Evolutionary conservation across 2,888 invertebrate species (phyloP).

Genomic region (Mellilla xanthometata): DNA sequence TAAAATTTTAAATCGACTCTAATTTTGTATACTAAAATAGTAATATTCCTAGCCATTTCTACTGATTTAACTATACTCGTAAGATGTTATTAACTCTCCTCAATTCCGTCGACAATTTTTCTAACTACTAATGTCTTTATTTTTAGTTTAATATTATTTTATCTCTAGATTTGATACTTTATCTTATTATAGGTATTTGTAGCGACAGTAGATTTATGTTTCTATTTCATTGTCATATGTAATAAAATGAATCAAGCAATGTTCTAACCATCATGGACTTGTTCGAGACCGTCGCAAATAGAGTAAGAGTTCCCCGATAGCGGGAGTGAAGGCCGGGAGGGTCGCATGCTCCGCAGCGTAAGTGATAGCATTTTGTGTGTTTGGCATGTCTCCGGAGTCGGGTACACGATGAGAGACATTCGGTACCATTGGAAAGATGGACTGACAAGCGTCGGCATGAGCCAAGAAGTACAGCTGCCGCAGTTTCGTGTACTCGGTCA

Average conservation of each 20-base stretch:
- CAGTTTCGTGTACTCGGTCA: constrained; percentile 98
- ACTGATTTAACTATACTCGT: too few relatives aligned
- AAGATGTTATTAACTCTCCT: too few relatives aligned
- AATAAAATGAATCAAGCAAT: constrained; percentile 44
- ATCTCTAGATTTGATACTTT: constrained; percentile 25
- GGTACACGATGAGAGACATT: constrained; percentile 99
- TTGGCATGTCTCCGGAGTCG: constrained; percentile 89
- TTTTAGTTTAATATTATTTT: too few relatives aligned
- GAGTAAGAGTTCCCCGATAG: constrained; percentile 47
- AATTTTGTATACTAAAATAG: too few relatives aligned
- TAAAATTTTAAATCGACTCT: too few relatives aligned
- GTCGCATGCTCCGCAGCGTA: constrained; percentile 75
- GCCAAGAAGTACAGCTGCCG: constrained; percentile 97
- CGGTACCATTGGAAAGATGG: constrained; percentile 98
- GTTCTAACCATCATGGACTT: constrained; percentile 10
- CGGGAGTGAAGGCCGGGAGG: constrained; percentile 52
- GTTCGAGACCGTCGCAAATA: constrained; percentile 51
- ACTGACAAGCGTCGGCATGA: constrained; percentile 96
- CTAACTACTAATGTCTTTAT: too few relatives aligned
- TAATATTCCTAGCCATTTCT: too few relatives aligned
- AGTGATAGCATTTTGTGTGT: constrained; percentile 83
- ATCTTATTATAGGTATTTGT: constrained; percentile 33
- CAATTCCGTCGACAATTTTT: too few relatives aligned
- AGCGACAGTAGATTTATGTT: constrained; percentile 57
- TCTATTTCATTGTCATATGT: constrained; percentile 59